These are phyloP conservation scores for Bucco capensis DNA, from an alignment of 2,113 vertebrate genomes.

Conservation along the genomic window DNA sequence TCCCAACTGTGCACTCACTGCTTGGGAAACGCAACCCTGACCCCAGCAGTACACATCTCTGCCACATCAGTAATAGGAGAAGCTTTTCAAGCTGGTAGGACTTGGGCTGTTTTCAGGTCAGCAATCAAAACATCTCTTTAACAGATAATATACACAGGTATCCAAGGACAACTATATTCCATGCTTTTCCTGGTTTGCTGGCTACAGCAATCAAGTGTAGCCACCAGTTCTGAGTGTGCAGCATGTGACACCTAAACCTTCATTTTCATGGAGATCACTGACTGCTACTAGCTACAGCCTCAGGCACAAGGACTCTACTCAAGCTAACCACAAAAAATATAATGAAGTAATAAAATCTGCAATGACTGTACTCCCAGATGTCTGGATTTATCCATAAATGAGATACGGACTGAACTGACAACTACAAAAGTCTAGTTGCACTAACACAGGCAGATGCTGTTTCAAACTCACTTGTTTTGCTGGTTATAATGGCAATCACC, in stretches of 20 bases:
- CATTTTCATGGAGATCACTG: neutral
- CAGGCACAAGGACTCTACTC: neutral
- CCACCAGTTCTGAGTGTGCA: neutral
- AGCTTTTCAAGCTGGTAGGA: neutral
- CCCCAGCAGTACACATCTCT: neutral
- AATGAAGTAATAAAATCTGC: neutral
- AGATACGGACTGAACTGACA: neutral
- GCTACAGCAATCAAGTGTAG: accelerated
- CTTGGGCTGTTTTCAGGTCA: neutral
- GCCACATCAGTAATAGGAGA: neutral
- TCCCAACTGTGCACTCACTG: neutral
- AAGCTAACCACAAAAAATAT: neutral
- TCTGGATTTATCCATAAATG: neutral
- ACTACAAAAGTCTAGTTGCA: neutral
- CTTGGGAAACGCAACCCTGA: accelerated
- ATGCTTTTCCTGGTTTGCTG: accelerated
- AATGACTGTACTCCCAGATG: neutral
- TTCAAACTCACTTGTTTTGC: neutral
- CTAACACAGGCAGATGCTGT: neutral
- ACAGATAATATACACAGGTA: neutral
- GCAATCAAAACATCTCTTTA: neutral
- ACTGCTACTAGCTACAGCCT: neutral
- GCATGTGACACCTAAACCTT: neutral
- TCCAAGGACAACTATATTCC: neutral
- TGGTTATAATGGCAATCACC: neutral